Evolutionary conservation across 2,797 vertebrate species (phyloP).

Genomic region (Streptopelia turtur): DNA sequence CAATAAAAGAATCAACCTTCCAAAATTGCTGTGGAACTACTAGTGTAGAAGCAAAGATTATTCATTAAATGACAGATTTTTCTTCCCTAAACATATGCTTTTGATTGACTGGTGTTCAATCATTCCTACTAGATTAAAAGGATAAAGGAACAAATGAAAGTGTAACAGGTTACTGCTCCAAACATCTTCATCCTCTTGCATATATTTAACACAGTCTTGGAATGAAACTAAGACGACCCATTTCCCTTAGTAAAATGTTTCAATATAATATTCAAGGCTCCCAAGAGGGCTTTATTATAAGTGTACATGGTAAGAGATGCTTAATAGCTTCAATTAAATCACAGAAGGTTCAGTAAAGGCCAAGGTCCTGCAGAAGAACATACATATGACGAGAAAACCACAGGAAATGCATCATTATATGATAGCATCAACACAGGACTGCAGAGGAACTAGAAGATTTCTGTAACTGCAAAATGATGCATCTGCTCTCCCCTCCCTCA

Average conservation of each 20-base stretch:
- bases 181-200: background rate
- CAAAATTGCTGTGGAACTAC: background rate
- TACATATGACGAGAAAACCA: background rate
- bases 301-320: background rate
- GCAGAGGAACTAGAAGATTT: background rate
- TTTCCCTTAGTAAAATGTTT: background rate
- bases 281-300: background rate
- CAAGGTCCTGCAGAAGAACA: background rate
- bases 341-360: background rate
- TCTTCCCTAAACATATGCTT: background rate
- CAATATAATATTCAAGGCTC: background rate
- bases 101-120: background rate
- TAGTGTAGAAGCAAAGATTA: background rate
- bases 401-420: background rate
- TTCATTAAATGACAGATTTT: background rate
- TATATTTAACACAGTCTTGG: background rate
- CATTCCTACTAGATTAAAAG: background rate
- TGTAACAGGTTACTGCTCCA: background rate
- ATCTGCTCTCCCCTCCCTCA: background rate
- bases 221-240: background rate
- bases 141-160: background rate
- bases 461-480: accelerated
- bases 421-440: background rate
- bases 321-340: background rate
- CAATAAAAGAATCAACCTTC: background rate